Conservation (phyloP, 2,888 invertebrate species). For the Papilio elwesi region DNA sequence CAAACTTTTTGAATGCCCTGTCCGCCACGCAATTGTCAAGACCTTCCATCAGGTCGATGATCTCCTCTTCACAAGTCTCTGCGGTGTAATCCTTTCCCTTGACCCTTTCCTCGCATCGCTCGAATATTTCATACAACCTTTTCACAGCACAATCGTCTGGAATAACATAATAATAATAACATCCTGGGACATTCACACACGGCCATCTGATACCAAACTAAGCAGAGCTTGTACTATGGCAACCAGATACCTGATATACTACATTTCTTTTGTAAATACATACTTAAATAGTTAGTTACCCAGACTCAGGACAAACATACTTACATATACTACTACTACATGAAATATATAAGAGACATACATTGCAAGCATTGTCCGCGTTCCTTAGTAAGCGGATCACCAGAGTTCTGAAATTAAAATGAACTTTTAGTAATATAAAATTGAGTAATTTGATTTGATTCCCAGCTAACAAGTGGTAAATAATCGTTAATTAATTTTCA, state of each 20-base stretch:
- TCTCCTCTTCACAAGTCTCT: conserved; percentile 70
- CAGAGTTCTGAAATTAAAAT: conserved; percentile 56
- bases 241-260: too few species aligned
- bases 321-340: not conserved
- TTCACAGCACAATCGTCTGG: conserved; percentile 61
- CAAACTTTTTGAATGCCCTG: conserved; percentile 56
- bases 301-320: too few species aligned
- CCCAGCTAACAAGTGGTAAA: too few species aligned
- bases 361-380: conserved; percentile 61
- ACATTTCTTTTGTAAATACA: too few species aligned
- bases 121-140: conserved; percentile 50
- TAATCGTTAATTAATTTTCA: too few species aligned
- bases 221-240: too few species aligned
- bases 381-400: conserved; percentile 57
- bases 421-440: too few species aligned
- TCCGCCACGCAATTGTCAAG: conserved; percentile 63
- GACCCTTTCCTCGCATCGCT: conserved; percentile 60
- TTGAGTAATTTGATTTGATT: too few species aligned
- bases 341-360: conserved; percentile 47
- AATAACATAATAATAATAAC: not conserved
- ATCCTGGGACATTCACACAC: too few species aligned
- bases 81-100: conserved; percentile 61
- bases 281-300: too few species aligned
- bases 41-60: conserved; percentile 61
- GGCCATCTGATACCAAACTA: too few species aligned